phyloP scores from a whole-genome alignment of 1,140 invertebrate species.

The Atta cephalotes region DNA sequence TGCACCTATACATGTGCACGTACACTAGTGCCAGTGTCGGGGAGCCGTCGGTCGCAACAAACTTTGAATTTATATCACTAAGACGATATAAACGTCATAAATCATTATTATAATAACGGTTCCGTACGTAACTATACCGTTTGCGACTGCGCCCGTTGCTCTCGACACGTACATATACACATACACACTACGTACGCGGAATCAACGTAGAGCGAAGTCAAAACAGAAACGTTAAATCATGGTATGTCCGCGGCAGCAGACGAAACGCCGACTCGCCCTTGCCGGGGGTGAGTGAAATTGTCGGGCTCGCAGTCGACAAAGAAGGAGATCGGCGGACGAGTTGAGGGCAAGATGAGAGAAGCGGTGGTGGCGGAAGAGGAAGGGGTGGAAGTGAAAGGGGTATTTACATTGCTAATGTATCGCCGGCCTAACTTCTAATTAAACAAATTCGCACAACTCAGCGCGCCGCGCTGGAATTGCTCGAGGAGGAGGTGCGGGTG shows the following conservation, averaged over 20 bases:
- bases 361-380: not conserved
- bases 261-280: constrained; percentile 58
- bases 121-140: constrained; percentile 64
- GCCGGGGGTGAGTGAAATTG: constrained; percentile 32
- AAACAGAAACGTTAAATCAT: constrained; percentile 77
- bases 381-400: constrained; percentile 57
- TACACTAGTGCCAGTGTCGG: constrained; percentile 44
- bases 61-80: constrained; percentile 84
- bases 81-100: constrained; percentile 83
- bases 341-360: constrained; percentile 34
- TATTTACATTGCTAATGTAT: constrained; percentile 86
- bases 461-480: constrained; percentile 79
- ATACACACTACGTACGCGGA: constrained; percentile 23
- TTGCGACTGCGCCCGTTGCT: constrained; percentile 52
- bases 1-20: constrained; percentile 11
- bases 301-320: constrained; percentile 22
- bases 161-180: not conserved
- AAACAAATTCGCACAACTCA: constrained; percentile 86
- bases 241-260: constrained; percentile 68
- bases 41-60: constrained; percentile 76
- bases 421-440: constrained; percentile 86
- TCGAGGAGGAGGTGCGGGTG: constrained; percentile 33
- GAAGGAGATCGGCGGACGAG: constrained; percentile 52
- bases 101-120: constrained; percentile 83
- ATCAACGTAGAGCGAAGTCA: constrained; percentile 63